phyloP scores from a whole-genome alignment of 1,140 invertebrate genomes.

The Brachionus angularis region DNA sequence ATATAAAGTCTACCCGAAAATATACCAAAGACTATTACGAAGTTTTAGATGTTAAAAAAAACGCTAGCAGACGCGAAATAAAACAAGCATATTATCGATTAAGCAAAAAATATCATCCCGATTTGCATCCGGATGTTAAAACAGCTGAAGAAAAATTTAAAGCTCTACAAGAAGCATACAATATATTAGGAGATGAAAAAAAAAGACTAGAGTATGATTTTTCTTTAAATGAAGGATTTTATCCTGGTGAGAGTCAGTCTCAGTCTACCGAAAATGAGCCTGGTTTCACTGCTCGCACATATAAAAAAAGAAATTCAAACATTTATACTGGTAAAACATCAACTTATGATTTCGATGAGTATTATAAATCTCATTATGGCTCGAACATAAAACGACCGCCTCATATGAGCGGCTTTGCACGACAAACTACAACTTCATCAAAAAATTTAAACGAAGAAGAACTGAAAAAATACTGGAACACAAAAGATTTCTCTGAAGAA shows the following conservation, averaged over 20 bases:
- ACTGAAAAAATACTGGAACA: conserved; percentile 41
- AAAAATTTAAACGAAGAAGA: conserved; percentile 31
- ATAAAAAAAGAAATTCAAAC: background rate
- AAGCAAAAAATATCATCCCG: conserved; percentile 39
- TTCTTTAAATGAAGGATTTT: conserved; percentile 3
- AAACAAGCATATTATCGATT: conserved; percentile 38
- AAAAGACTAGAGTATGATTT: conserved; percentile 36
- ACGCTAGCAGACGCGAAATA: conserved; percentile 30
- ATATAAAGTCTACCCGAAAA: background rate
- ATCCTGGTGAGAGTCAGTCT: background rate
- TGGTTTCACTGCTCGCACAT: background rate
- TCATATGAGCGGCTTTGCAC: background rate
- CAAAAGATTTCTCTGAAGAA: conserved; percentile 36
- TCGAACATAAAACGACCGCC: background rate
- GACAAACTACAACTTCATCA: background rate
- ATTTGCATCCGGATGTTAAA: conserved; percentile 4
- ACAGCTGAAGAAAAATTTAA: conserved; percentile 28
- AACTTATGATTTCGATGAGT: background rate
- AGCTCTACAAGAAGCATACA: conserved; percentile 22
- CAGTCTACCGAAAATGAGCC: background rate
- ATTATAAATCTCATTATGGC: conserved; percentile 30
- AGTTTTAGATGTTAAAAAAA: background rate
- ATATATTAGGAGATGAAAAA: conserved; percentile 32
- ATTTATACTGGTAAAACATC: conserved; percentile 2
- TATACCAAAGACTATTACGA: conserved; percentile 32